Evolutionary conservation across 1,140 invertebrate genomes (phyloP).

Genomic region (Samia ricini): DNA sequence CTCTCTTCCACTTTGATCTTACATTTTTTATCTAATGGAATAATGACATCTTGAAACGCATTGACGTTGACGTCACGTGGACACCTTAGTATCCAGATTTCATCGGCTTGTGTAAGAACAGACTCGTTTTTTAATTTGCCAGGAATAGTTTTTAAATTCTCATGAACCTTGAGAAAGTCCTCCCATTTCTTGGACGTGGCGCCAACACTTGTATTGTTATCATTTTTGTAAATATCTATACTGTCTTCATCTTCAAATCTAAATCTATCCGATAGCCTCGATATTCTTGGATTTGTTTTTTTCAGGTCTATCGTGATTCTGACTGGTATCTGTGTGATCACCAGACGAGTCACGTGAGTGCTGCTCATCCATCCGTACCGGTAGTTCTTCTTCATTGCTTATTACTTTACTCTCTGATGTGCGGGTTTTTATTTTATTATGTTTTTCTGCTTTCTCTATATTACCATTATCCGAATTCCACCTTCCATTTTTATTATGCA

Average conservation of each 20-base stretch:
- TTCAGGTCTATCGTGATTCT: constrained; percentile 13
- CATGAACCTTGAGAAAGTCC: constrained; percentile 33
- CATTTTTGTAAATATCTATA: constrained; percentile 4
- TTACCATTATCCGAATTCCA: background rate
- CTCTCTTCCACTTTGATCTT: constrained; percentile 55
- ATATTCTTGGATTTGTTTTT: constrained; percentile 15
- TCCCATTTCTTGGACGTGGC: constrained; percentile 24
- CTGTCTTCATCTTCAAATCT: constrained; percentile 45
- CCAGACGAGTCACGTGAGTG: background rate
- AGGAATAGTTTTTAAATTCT: constrained; percentile 24
- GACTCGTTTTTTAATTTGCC: constrained; percentile 8
- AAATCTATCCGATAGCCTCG: constrained; percentile 44
- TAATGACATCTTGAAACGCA: constrained; percentile 30
- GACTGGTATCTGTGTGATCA: background rate
- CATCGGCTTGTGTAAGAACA: constrained; percentile 43
- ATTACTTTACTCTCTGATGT: constrained; percentile 17
- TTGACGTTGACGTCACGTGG: constrained; percentile 42
- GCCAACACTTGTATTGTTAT: constrained; percentile 6
- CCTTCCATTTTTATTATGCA: background rate
- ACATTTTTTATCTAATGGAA: constrained; percentile 41
- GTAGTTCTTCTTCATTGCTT: background rate
- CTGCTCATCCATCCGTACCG: background rate
- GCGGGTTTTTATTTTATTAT: constrained; percentile 21
- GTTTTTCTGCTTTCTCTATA: background rate
- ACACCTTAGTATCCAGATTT: constrained; percentile 52